Conservation (phyloP, 1,140 invertebrate species). For the Macrosteles quadrilineatus region DNA sequence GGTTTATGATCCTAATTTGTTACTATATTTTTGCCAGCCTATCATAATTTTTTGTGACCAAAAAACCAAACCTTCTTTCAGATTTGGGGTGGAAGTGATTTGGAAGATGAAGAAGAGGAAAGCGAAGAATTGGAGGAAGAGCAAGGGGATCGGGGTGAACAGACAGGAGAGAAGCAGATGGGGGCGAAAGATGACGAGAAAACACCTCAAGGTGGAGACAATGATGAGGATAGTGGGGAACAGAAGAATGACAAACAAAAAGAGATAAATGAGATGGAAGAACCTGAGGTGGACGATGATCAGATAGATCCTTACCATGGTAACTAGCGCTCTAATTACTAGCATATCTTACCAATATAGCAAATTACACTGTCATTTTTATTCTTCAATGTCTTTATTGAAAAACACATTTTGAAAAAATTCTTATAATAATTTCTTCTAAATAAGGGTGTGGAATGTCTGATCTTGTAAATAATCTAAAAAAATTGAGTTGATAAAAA, state of each 20-base stretch:
- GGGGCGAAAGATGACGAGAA: slow-evolving; percentile 60
- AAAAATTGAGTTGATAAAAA: no score
- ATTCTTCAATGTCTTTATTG: no score
- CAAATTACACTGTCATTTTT: no score
- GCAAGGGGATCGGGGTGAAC: slow-evolving; percentile 52
- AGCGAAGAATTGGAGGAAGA: slow-evolving; percentile 63
- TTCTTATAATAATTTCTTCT: no score
- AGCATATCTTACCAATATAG: no score
- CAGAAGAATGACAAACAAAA: slow-evolving; percentile 62
- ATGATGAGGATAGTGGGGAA: slow-evolving; percentile 54
- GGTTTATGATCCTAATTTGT: no score
- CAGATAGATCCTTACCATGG: slow-evolving; percentile 86
- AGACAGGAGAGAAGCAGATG: slow-evolving; percentile 56
- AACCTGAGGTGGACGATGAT: slow-evolving; percentile 78
- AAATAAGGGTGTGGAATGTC: no score
- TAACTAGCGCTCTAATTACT: no score
- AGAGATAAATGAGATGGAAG: slow-evolving; percentile 76
- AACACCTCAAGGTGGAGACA: slow-evolving; percentile 54
- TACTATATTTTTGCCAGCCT: slow-evolving; percentile 15
- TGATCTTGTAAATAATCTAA: no score
- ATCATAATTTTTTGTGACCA: no score
- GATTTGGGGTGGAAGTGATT: slow-evolving; percentile 91
- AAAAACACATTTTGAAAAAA: no score
- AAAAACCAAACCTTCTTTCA: slow-evolving; percentile 53
- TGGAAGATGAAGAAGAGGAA: slow-evolving; percentile 69